Evolutionary conservation across 2,113 vertebrate species (phyloP), one percentile per base, ranked within the genome.

Genomic region (Melanerpes formicivorus): DNA sequence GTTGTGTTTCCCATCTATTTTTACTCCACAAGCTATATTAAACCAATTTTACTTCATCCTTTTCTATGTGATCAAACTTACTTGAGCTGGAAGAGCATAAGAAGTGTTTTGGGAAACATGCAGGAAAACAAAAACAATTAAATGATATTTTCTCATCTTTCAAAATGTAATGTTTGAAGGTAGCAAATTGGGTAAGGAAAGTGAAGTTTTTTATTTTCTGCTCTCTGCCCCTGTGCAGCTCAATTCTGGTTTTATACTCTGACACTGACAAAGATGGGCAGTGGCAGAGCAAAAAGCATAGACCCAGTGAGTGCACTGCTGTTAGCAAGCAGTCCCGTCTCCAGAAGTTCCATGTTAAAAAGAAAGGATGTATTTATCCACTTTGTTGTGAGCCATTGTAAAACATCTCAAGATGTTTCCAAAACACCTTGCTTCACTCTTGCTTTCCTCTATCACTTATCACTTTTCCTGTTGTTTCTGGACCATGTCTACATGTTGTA

Each of bases 281-380:
- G 40, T 5, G 19, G 4, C 18, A 27, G 9, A 27, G 25, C 52
- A 30, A 58, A 82, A 83, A 48, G 27, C 16, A 11, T 3, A 25
- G 79, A 11, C 1, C 19, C n/a, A 34, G 11, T 0, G 3, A 18
- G 29, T 4, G 27, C 14, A 15, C 37, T 71, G 30, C n/a, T 60
- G 30, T 54, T 54, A 26, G 0, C 14, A 25, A 78, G 25, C 37
- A 64, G 11, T 16, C 72, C 30, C 76, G 21, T 50, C 22, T 27
- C 54, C 50, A 26, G 18, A 80, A n/a, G 42, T 56, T 56, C 54
- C 54, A 56, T 15, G 27, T 15, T 27, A 27, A 29, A 27, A 56
- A 15, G 29, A 65, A 14, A 60, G 17, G n/a, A 69, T 30, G 16
- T 18, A 16, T 40, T 59, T 29, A 7, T 50, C 83, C 54, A 42